phyloP scores from a whole-genome alignment of 2,113 vertebrate species.

The Oxygymnocypris stewartii region DNA sequence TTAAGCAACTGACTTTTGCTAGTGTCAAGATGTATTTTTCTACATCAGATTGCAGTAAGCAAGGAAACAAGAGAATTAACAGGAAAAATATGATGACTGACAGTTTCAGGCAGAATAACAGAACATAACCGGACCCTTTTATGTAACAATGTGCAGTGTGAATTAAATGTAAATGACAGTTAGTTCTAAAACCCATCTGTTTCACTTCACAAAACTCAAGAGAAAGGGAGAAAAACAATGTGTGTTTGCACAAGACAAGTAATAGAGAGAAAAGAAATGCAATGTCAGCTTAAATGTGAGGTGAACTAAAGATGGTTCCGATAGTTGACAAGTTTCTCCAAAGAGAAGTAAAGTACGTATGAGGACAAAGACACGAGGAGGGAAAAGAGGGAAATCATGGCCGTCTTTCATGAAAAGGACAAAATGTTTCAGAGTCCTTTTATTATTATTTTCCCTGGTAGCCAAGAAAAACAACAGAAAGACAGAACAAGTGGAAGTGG shows the following conservation, averaged over 20 bases:
- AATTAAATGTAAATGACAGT: conserved; percentile 8
- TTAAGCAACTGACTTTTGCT: neutral
- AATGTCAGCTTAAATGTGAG: neutral
- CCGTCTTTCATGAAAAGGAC: neutral
- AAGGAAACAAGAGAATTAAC: neutral
- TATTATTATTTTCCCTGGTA: neutral
- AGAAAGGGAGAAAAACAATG: neutral
- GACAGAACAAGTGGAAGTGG: conserved; percentile 15
- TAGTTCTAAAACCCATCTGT: neutral
- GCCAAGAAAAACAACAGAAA: conserved; percentile 4
- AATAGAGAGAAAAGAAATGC: neutral
- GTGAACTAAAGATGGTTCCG: neutral
- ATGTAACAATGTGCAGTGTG: conserved; percentile 13
- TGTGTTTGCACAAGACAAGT: neutral
- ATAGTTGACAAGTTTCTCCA: conserved; percentile 1
- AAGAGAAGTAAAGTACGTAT: neutral
- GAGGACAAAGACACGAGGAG: neutral
- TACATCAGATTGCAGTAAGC: neutral
- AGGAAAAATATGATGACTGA: neutral
- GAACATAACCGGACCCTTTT: neutral
- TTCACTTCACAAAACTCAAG: neutral
- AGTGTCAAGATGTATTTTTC: neutral
- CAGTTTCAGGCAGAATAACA: neutral
- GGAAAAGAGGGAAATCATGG: neutral
- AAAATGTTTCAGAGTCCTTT: neutral